Conservation (phyloP, 2,797 vertebrate species). For the Bradypodion ventrale region DNA sequence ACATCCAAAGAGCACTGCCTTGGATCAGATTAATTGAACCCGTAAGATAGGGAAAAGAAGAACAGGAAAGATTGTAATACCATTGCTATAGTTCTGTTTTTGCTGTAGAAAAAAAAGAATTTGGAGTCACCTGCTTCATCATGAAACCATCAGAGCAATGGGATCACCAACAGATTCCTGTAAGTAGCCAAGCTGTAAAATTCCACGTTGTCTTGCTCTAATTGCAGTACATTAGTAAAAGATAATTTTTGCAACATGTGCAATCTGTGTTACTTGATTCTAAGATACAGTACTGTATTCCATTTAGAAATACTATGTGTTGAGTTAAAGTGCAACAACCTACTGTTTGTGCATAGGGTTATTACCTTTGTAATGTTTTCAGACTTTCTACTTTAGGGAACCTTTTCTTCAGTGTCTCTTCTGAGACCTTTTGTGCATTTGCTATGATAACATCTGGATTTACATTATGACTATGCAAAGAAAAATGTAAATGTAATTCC, state of each 20-base stretch:
- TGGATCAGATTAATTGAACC: no score
- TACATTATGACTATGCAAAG: no score
- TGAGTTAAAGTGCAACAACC: not conserved
- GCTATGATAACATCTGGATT: no score
- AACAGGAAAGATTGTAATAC: not conserved
- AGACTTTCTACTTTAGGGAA: no score
- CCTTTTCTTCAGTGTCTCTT: no score
- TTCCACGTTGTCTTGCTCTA: not conserved
- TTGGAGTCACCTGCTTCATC: not conserved
- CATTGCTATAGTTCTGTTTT: not conserved
- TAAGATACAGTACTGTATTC: not conserved
- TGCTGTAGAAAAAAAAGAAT: not conserved
- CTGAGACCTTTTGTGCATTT: no score
- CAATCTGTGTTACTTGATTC: not conserved
- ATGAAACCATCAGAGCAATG: not conserved
- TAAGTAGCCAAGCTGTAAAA: not conserved
- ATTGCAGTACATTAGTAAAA: not conserved
- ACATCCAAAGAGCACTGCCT: no score
- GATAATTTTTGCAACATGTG: not conserved
- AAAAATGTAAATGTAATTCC: no score
- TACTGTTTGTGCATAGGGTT: not conserved
- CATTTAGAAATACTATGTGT: not conserved
- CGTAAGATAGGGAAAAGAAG: no score
- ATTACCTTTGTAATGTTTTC: no score
- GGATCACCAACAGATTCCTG: not conserved